Evolutionary conservation across 2,888 invertebrate species (phyloP).

Genomic region (Philopedon plagiatum): DNA sequence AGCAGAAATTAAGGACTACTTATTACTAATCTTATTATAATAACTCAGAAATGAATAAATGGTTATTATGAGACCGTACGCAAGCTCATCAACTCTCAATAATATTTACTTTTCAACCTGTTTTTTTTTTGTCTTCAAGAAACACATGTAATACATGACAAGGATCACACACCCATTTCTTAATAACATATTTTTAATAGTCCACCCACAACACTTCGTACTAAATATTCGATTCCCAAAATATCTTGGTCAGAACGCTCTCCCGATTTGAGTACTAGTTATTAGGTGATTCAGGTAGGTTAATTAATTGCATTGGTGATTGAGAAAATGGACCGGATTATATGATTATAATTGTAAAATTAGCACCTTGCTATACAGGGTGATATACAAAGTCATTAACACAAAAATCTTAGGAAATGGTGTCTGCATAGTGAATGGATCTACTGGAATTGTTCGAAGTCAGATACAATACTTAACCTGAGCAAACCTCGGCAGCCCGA

Average conservation of each 20-base stretch:
- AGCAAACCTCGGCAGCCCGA: no score
- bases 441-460: no score
- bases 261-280: not conserved
- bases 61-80: no score
- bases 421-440: no score
- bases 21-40: no score
- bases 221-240: not conserved
- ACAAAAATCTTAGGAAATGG: no score
- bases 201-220: not conserved
- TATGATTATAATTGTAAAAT: not conserved
- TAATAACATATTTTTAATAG: not conserved
- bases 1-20: no score
- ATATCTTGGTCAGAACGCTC: not conserved
- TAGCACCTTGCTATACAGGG: not conserved
- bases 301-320: not conserved
- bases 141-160: conserved; percentile 3
- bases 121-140: no score
- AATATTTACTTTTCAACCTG: not conserved
- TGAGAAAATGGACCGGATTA: not conserved
- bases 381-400: no score
- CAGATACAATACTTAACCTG: no score
- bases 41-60: no score
- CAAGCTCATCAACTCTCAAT: no score
- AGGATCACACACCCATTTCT: not conserved
- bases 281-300: not conserved